These are phyloP conservation scores for Aviceda subcristata DNA, from an alignment of 2,113 vertebrate genomes.

Conservation along the genomic window DNA sequence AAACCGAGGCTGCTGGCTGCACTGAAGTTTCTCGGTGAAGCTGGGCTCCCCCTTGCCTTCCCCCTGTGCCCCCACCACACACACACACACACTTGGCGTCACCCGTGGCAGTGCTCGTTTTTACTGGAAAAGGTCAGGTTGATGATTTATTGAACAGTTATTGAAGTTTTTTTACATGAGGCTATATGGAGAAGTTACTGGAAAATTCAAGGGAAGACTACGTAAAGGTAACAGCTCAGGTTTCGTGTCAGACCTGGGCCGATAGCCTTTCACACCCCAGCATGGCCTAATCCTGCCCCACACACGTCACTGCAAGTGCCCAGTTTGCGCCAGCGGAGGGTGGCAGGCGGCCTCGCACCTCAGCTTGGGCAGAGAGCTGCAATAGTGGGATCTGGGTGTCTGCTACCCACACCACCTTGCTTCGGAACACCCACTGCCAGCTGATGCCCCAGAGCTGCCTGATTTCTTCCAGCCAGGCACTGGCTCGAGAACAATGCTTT, in stretches of 20 bases:
- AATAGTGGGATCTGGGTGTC: neutral
- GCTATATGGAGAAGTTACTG: conserved; percentile 45
- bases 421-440: neutral
- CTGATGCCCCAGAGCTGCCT: accelerated
- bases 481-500: accelerated
- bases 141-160: conserved; percentile 76
- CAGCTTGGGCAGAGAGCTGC: neutral
- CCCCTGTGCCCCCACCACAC: neutral
- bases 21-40: neutral
- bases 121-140: conserved; percentile 71
- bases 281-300: accelerated
- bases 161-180: conserved; percentile 66
- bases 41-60: neutral
- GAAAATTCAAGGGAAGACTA: conserved; percentile 19
- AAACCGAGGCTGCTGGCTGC: conserved; percentile 42
- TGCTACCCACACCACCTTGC: neutral
- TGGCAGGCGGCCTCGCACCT: neutral
- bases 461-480: neutral
- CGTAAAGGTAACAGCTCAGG: accelerated
- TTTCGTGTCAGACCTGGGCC: accelerated
- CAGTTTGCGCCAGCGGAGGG: neutral
- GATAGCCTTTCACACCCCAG: accelerated
- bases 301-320: accelerated
- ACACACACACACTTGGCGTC: neutral
- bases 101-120: neutral